Percentiles rank a stretch among this genome's conserved stretches.
These are phyloP conservation scores for Diachasmimorpha longicaudata DNA, from an alignment of 1,140 invertebrate species.

Conservation along the genomic window DNA sequence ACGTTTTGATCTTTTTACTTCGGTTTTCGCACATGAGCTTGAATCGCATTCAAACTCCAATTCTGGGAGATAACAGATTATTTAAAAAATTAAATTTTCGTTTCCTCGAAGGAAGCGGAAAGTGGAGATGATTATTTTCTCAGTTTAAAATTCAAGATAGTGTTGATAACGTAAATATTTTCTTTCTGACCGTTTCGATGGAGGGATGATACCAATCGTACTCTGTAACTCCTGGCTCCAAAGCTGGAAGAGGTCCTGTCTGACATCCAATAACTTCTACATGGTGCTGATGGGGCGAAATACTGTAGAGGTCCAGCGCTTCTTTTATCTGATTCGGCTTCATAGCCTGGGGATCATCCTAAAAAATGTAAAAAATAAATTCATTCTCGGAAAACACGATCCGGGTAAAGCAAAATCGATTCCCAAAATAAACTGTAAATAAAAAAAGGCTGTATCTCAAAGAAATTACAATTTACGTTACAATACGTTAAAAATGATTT, in stretches of 20 bases:
- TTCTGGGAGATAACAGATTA: too few relatives aligned
- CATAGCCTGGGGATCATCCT: conserved; percentile 51
- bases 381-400: too few relatives aligned
- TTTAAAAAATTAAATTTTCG: too few relatives aligned
- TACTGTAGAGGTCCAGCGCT: conserved; percentile 54
- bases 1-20: too few relatives aligned
- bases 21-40: too few relatives aligned
- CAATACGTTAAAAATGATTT: too few relatives aligned
- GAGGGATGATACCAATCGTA: conserved; percentile 45
- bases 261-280: conserved; percentile 55
- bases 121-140: conserved; percentile 4
- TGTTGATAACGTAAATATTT: conserved; percentile 45
- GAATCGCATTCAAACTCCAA: too few relatives aligned
- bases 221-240: conserved; percentile 21
- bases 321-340: conserved; percentile 51
- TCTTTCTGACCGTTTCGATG: conserved; percentile 42
- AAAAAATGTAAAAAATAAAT: conserved; percentile 26
- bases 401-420: too few relatives aligned
- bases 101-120: not conserved
- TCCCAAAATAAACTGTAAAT: not conserved
- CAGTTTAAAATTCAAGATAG: conserved; percentile 11
- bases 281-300: conserved; percentile 51
- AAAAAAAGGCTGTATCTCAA: not conserved
- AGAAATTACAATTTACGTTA: not conserved
- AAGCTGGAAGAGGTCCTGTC: conserved; percentile 42